Evolutionary conservation across 1,140 invertebrate genomes (phyloP).

Genomic region (Drosophila athabasca): DNA sequence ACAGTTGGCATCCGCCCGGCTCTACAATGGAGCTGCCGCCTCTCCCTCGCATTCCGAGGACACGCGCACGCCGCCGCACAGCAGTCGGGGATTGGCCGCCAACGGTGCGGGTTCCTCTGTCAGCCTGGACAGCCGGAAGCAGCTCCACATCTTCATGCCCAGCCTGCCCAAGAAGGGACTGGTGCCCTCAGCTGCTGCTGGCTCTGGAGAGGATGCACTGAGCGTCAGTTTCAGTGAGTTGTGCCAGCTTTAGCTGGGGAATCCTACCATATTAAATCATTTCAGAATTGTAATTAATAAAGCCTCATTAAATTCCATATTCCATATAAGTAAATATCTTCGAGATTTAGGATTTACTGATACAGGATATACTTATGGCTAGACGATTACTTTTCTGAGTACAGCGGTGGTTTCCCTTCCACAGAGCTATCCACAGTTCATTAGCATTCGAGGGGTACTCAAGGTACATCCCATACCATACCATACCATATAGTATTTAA

Average conservation of each 20-base stretch:
- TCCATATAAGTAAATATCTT: not conserved
- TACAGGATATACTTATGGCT: too few relatives aligned
- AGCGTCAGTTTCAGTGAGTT: conserved; percentile 63
- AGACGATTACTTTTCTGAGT: too few relatives aligned
- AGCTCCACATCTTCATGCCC: conserved; percentile 82
- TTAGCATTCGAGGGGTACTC: conserved; percentile 6
- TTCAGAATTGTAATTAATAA: too few relatives aligned
- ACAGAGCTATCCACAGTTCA: conserved; percentile 6
- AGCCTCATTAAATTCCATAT: not conserved
- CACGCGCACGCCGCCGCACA: conserved; percentile 53
- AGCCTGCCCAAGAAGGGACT: conserved; percentile 77
- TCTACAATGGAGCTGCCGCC: conserved; percentile 59
- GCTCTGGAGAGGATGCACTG: conserved; percentile 45
- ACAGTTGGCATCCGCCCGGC: conserved; percentile 62
- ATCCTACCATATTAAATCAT: not conserved
- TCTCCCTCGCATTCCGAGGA: conserved; percentile 38
- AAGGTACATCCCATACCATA: conserved; percentile 17
- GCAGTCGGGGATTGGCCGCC: conserved; percentile 29
- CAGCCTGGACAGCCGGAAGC: conserved; percentile 57
- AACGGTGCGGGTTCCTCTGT: not conserved
- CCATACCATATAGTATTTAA: too few relatives aligned
- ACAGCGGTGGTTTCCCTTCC: too few relatives aligned
- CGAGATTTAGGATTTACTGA: too few relatives aligned
- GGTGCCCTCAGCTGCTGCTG: conserved; percentile 1
- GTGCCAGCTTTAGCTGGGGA: conserved; percentile 42